Percentiles rank a stretch among this genome's conserved stretches.
phyloP scores from a whole-genome alignment of 2,888 invertebrate species.

The Dermolepida albohirtum region DNA sequence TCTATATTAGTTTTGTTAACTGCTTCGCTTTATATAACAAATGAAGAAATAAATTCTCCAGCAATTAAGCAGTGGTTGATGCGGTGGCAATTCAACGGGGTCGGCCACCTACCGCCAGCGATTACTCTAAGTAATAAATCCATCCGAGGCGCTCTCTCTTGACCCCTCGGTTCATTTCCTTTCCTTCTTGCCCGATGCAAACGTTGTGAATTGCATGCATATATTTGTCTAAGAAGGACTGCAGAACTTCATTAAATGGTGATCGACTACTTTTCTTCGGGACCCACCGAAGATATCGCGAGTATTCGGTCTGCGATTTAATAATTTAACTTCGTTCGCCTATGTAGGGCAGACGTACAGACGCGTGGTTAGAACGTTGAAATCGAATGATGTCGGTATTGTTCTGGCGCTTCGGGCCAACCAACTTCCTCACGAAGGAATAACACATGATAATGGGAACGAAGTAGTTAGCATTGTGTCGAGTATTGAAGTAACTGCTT shows the following conservation, averaged over 20 bases:
- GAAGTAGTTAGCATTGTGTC: constrained; percentile 33
- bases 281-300: background rate
- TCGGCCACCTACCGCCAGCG: constrained; percentile 7
- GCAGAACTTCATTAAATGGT: constrained; percentile 33
- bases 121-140: constrained; percentile 33
- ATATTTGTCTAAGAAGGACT: constrained; percentile 26
- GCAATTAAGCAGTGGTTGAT: constrained; percentile 30
- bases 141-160: constrained; percentile 3
- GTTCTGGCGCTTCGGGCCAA: background rate
- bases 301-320: constrained; percentile 5
- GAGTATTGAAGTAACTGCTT: constrained; percentile 16
- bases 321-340: constrained; percentile 3
- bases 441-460: constrained; percentile 29
- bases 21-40: constrained; percentile 23
- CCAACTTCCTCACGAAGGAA: constrained; percentile 8
- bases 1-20: constrained; percentile 17
- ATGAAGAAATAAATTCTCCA: constrained; percentile 34
- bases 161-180: constrained; percentile 1
- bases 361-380: constrained; percentile 3
- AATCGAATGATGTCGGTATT: constrained; percentile 10
- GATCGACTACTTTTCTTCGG: constrained; percentile 16
- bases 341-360: too few species aligned
- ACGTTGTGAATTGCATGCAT: constrained; percentile 28
- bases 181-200: constrained; percentile 10
- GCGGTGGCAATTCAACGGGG: constrained; percentile 3